Base-by-base conservation (phyloP, 2,113 vertebrate genomes). In the Genyomyrus donnyi region DNA sequence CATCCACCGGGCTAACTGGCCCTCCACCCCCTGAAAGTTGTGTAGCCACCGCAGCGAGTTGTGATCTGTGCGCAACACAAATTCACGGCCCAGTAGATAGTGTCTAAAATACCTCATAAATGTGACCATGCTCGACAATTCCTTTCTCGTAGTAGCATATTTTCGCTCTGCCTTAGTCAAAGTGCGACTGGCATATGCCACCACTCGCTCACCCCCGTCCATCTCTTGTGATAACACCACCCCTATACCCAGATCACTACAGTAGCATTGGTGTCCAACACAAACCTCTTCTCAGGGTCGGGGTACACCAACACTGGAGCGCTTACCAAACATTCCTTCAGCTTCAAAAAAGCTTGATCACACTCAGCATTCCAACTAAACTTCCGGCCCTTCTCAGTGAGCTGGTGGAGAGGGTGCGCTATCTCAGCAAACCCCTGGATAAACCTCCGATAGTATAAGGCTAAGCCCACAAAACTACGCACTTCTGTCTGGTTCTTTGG, bases 1-100 rank as follows among this genome's bases (percentile, higher is more conserved):
- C 13, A 91, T 1, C 88, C 83, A 89, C 19, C 19, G 27, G n/a
- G 90, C 45, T 7, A 91, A 11, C 58, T 89, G 56, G 80, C 88
- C 90, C 19, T 89, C 90, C 45, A 88, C 6, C 49, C 52, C 50
- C 4, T 90, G 48, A 53, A 88, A 62, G 31, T 56, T 89, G 24
- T 89, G 77, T 7, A 89, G 24, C 89, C 89, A 49, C 48, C 9
- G 48, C 1, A 49, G 48, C 48, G 48, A 49, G 48, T 48, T 49
- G 9, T 49, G 48, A 89, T 90, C 56, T 62, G 21, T 62, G 56
- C 24, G 56, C 1, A 62, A n/a, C 56, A 62, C 56, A n/a, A 62
- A 62, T 62, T 62, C 58, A 62, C 7, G 19, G 17, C 19, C 58
- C 5, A 62, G 24, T 8, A 62, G 24, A 62, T 62, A 62, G 4